Base-by-base conservation (phyloP, 2,797 vertebrate genomes). In the Hylomyscus alleni region DNA sequence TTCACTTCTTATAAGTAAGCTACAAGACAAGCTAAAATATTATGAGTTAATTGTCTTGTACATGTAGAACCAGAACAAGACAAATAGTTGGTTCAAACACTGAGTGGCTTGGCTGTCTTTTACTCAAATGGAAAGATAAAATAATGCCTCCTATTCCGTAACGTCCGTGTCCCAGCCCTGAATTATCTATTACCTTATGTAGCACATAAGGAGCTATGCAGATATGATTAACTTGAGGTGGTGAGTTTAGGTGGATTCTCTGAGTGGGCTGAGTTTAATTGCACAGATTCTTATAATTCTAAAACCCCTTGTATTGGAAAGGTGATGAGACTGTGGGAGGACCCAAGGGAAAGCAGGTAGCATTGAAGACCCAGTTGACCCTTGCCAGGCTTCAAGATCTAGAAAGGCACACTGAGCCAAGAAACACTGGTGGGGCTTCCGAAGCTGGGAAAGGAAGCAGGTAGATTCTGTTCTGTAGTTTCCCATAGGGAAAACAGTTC, bases 1-100 rank as follows among this genome's bases (percentile, higher is more conserved):
- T 78, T 95, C 19, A 80, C 20, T 94, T 96, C 72, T 76, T 94
- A 29, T 96, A 87, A 95, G 37, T 91, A 91, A 96, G 24, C 54
- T 72, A n/a, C 72, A 95, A 47, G 62, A 6, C 26, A 95, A 91
- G 60, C 52, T 47, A 93, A 91, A 96, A 89, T 94, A 87, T 77
- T 89, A 65, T 85, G 77, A 90, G 31, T 97, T 89, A 92, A 31
- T 91, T 95, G 73, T 83, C 69, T 96, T 56, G 34, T 83, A 72
- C 31, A 37, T 58, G 6, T 86, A 44, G 76, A 92, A 96, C 11
- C 82, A 92, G 31, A 95, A 87, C 31, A 92, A 90, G 56, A 58
- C 72, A 95, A 52, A 47, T 88, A 92, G n/a, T n/a, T 85, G 17
- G 37, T 93, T 94, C 40, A 90, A 80, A 91, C 56, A 72, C 6